Conservation (phyloP, 2,113 vertebrate genomes). For the Xenopus laevis region DNA sequence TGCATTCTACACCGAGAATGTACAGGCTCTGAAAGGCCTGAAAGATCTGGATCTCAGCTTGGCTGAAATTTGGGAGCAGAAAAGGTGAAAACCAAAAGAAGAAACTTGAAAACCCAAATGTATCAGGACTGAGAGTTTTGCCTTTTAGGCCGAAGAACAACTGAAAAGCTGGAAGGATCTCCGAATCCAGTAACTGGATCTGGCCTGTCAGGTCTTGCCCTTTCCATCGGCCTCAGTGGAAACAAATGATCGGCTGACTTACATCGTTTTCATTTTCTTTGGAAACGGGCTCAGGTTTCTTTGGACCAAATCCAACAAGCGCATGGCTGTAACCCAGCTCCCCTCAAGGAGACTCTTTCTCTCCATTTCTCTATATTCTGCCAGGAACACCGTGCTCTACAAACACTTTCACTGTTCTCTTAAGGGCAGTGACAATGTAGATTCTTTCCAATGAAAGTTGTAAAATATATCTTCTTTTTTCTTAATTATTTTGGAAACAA, state of each 20-base stretch:
- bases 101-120: constrained; percentile 2
- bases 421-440: too few species aligned
- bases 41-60: constrained; percentile 89
- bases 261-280: constrained; percentile 66
- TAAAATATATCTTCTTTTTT: too few species aligned
- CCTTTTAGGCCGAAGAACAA: constrained; percentile 7
- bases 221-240: constrained; percentile 51
- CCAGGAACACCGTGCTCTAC: constrained; percentile 40
- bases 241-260: constrained; percentile 62
- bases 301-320: constrained; percentile 82
- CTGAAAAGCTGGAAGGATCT: constrained; percentile 39
- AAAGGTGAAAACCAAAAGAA: constrained; percentile 82
- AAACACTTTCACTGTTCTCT: constrained; percentile 50
- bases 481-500: too few species aligned
- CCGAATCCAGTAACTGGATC: constrained; percentile 50
- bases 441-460: too few species aligned
- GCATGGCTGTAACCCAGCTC: constrained; percentile 78
- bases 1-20: constrained; percentile 94
- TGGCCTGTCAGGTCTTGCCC: constrained; percentile 54
- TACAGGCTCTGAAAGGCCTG: constrained; percentile 88
- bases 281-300: constrained; percentile 80
- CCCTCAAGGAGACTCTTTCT: constrained; percentile 68
- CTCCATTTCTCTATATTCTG: constrained; percentile 72
- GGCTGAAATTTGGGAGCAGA: constrained; percentile 97
- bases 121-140: constrained; percentile 14